Conservation (phyloP, 2,797 vertebrate species). For the Heterohyrax brucei region DNA sequence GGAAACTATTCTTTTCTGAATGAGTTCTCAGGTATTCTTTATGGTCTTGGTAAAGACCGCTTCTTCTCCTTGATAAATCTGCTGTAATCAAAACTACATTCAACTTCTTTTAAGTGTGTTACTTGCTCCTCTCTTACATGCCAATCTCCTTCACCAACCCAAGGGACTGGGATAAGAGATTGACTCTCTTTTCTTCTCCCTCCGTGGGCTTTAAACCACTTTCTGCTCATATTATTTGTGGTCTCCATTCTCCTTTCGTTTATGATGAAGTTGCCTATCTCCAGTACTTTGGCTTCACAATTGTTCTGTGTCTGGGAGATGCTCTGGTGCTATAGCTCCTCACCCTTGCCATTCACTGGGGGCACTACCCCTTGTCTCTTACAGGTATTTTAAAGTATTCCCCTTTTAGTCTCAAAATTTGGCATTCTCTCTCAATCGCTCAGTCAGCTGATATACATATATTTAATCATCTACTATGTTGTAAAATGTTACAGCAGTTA, state of each 20-base stretch:
- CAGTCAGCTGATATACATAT: not conserved
- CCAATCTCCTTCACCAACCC: not conserved
- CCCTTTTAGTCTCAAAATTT: not conserved
- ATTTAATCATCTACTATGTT: not conserved
- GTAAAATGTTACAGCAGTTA: too few species aligned
- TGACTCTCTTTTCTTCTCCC: constrained; percentile 11
- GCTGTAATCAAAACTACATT: constrained; percentile 48
- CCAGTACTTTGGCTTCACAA: not conserved
- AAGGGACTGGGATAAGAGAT: not conserved
- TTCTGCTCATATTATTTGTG: not conserved
- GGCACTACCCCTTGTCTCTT: not conserved
- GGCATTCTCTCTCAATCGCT: not conserved
- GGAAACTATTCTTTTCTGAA: not conserved
- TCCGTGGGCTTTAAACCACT: not conserved
- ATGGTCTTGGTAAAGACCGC: not conserved
- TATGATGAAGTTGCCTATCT: not conserved
- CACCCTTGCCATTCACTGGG: not conserved
- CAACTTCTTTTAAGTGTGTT: constrained; percentile 48
- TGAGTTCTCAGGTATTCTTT: constrained; percentile 22
- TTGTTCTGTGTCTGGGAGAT: not conserved
- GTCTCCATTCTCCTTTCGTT: not conserved
- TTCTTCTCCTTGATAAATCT: constrained; percentile 27
- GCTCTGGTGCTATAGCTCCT: not conserved
- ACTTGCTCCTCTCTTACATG: not conserved
- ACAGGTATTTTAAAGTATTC: constrained; percentile 7